Evolutionary conservation across 2,888 invertebrate genomes (phyloP), one percentile per base, ranked within the genome.

Genomic region (Electrophaes corylata): DNA sequence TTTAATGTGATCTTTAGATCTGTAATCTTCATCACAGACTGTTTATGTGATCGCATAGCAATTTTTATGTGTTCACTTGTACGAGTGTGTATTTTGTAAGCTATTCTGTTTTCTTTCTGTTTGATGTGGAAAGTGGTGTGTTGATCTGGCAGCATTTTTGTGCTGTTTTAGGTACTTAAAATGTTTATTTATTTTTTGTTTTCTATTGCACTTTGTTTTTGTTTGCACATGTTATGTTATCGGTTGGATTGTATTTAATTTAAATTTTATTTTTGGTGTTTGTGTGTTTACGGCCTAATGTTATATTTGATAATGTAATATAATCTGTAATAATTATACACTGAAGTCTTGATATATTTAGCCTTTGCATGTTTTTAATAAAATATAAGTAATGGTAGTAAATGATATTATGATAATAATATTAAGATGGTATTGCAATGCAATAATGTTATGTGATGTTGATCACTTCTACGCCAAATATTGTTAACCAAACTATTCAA

Each of bases 61-160:
- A 76, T 78, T 60, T 62, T 59, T 61, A 72, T 73, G 81, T 82
- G 80, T 79, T 81, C 76, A 78, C 72, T 64, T 60, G 58, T 67
- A 66, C 68, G 74, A 75, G 67, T 72, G 37, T 76, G 70, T 73
- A 73, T 62, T 56, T 62, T 62, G 41, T 62, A 63, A 47, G 47
- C 52, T 55, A 49, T 63, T 64, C 56, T 19, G 62, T 68, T 65
- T 65, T 51, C 35, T 50, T 61, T 56, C 40, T 62, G 64, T 68
- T 59, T 62, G 43, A 37, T 44, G 31, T 52, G 35, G 37, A 31
- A 47, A 18, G n/a, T 40, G 10, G 41, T 16, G 29, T 57, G 18
- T 55, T 48, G 52, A 58, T 62, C 60, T 53, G 51, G 40, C 57
- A 50, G 37, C 50, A 53, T 49, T 57, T 59, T 50, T 55, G 44